Conservation (phyloP, 2,113 vertebrate species). For the Holacanthus passer region DNA sequence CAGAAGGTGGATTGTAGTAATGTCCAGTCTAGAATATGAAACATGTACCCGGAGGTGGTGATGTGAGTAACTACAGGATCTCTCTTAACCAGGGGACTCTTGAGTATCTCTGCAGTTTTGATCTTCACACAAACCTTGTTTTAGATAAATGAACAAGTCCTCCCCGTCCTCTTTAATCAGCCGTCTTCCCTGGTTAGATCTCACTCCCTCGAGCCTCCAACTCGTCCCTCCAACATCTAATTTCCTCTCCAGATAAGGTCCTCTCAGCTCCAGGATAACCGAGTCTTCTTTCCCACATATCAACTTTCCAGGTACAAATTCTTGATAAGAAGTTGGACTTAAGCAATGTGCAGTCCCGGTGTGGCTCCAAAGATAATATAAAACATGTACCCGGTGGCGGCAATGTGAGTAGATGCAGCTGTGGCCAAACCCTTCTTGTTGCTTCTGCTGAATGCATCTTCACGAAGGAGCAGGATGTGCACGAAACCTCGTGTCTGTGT, state of each 20-base stretch:
- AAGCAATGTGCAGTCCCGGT: constrained; percentile 94
- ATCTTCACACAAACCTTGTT: not conserved
- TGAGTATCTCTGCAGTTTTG: constrained; percentile 10
- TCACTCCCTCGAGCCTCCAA: constrained; percentile 16
- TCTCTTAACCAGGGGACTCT: not conserved
- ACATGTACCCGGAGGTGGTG: constrained; percentile 95
- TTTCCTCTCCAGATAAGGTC: constrained; percentile 34
- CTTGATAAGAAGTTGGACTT: constrained; percentile 96
- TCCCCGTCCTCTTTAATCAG: constrained; percentile 6
- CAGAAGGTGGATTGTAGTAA: constrained; percentile 96
- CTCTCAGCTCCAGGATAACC: constrained; percentile 61
- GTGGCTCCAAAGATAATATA: constrained; percentile 98
- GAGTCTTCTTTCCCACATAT: constrained; percentile 58
- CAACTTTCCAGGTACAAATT: constrained; percentile 91
- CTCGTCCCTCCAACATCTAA: not conserved
- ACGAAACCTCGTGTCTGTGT: constrained; percentile 61
- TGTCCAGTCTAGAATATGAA: constrained; percentile 97
- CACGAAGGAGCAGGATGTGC: constrained; percentile 53
- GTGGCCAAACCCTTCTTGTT: constrained; percentile 3
- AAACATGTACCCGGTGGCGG: constrained; percentile 94
- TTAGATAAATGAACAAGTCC: not conserved
- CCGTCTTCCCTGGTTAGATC: not conserved
- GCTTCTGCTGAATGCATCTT: constrained; percentile 59
- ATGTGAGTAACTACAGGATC: constrained; percentile 91
- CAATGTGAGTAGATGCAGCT: constrained; percentile 89